phyloP scores from a whole-genome alignment of 2,113 vertebrate species.

The Cheilinus undulatus region DNA sequence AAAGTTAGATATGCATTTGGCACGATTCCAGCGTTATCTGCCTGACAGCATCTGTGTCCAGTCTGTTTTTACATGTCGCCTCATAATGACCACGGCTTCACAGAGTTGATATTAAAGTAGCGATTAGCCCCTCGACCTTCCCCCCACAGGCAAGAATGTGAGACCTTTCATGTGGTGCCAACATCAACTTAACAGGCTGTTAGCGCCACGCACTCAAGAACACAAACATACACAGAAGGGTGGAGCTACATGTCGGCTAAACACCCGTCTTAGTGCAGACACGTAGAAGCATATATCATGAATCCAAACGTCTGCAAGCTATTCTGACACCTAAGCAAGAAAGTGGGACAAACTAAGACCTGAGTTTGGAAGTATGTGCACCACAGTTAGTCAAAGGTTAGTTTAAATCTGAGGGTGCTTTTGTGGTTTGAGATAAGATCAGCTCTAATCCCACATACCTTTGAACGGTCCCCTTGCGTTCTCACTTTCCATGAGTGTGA shows the following conservation, averaged over 20 bases:
- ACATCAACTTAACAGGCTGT: conserved; percentile 58
- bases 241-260: conserved; percentile 17
- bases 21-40: conserved; percentile 51
- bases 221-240: conserved; percentile 23
- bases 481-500: conserved; percentile 51
- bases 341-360: background rate
- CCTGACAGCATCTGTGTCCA: conserved; percentile 45
- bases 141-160: conserved; percentile 28
- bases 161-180: conserved; percentile 75
- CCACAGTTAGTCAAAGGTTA: background rate
- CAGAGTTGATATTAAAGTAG: conserved; percentile 54
- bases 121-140: conserved; percentile 46
- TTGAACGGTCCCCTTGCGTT: conserved; percentile 6
- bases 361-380: background rate
- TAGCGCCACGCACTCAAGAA: conserved; percentile 25
- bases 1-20: conserved; percentile 38
- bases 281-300: conserved; percentile 12
- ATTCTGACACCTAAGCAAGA: background rate
- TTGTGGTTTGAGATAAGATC: conserved; percentile 9
- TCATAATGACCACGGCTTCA: conserved; percentile 43
- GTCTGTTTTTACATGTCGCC: conserved; percentile 42
- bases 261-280: background rate
- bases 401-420: background rate
- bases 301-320: conserved; percentile 26
- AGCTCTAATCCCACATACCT: conserved; percentile 11